Conservation (phyloP, 2,113 vertebrate genomes). For the Brachionichthys hirsutus region DNA sequence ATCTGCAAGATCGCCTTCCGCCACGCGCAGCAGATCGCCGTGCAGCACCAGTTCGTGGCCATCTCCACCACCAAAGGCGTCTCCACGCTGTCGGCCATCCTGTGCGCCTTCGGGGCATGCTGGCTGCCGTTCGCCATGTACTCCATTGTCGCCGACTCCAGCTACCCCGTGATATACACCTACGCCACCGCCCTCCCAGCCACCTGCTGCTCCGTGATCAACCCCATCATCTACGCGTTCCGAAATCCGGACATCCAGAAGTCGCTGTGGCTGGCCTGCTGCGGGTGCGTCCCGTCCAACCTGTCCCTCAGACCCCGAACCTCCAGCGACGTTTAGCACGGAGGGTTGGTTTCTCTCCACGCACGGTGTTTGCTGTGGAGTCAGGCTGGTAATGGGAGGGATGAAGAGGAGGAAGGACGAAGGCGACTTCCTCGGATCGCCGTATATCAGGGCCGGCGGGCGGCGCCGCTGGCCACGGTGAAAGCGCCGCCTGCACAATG, state of each 20-base stretch:
- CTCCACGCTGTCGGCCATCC: slow-evolving; percentile 86
- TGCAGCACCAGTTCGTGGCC: slow-evolving; percentile 89
- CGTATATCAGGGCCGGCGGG: slow-evolving; percentile 26
- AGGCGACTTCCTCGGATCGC: slow-evolving; percentile 11
- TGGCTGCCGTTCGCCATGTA: slow-evolving; percentile 92
- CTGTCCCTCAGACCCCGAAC: slow-evolving; percentile 85
- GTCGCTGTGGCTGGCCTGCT: slow-evolving; percentile 89
- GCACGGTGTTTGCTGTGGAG: slow-evolving; percentile 12
- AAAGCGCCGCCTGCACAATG: not conserved
- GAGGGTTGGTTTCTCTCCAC: slow-evolving; percentile 22
- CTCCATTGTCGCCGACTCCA: slow-evolving; percentile 86
- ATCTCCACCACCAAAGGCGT: slow-evolving; percentile 92
- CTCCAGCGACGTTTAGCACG: slow-evolving; percentile 87
- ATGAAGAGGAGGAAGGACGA: not conserved
- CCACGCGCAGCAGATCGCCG: slow-evolving; percentile 92
- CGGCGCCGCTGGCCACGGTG: slow-evolving; percentile 24
- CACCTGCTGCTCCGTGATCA: slow-evolving; percentile 88
- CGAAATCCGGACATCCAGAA: slow-evolving; percentile 92
- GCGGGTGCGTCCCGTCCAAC: slow-evolving; percentile 84
- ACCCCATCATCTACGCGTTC: slow-evolving; percentile 91
- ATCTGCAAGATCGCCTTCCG: slow-evolving; percentile 91
- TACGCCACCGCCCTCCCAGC: slow-evolving; percentile 87
- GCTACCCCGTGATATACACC: slow-evolving; percentile 86
- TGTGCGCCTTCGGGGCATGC: slow-evolving; percentile 88
- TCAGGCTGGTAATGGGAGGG: slow-evolving; percentile 14